Conservation (phyloP, 1,140 invertebrate species). For the Mercenaria mercenaria region DNA sequence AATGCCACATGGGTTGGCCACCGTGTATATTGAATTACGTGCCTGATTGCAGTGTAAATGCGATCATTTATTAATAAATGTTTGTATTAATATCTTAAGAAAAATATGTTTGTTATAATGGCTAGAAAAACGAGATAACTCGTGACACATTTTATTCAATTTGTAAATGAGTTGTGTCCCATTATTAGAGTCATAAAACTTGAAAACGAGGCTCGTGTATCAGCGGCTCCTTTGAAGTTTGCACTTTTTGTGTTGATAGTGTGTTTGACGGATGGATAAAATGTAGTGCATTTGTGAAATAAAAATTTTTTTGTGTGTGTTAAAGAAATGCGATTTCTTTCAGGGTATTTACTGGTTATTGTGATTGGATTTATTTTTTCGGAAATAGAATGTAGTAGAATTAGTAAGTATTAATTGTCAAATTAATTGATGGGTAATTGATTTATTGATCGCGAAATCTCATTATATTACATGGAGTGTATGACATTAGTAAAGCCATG, state of each 20-base stretch:
- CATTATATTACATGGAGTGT: background rate
- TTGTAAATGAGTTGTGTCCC: slow-evolving; percentile 5
- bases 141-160: too few relatives aligned
- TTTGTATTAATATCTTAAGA: too few relatives aligned
- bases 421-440: slow-evolving; percentile 19
- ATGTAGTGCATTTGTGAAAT: background rate
- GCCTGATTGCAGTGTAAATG: too few relatives aligned
- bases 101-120: too few relatives aligned
- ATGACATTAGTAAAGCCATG: background rate
- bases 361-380: slow-evolving; percentile 22
- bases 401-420: slow-evolving; percentile 25
- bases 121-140: too few relatives aligned
- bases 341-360: background rate
- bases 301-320: background rate
- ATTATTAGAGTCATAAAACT: background rate
- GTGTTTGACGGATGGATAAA: slow-evolving; percentile 42
- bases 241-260: slow-evolving; percentile 11
- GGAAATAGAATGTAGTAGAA: background rate
- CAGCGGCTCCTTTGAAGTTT: slow-evolving; percentile 54
- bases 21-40: too few relatives aligned
- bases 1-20: too few relatives aligned
- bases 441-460: slow-evolving; percentile 49
- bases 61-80: too few relatives aligned
- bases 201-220: slow-evolving; percentile 35
- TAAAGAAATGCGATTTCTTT: slow-evolving; percentile 5